A percentile compares a stretch with the other conserved stretches of the same genome.
These are phyloP conservation scores for Apistogramma diplotaenia DNA, from an alignment of 2,113 vertebrate species.

Conservation along the genomic window DNA sequence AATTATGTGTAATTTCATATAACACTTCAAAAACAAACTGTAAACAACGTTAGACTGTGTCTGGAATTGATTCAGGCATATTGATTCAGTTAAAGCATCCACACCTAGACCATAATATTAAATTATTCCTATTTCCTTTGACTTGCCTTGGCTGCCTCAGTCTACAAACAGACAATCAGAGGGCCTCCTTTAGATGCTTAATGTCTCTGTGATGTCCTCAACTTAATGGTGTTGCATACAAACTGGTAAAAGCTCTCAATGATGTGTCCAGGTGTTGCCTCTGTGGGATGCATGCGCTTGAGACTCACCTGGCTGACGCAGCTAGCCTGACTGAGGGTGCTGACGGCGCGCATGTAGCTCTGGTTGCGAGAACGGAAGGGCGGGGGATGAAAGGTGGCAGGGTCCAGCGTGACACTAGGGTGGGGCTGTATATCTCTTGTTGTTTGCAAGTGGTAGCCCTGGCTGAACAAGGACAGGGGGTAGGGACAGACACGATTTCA, in stretches of 20 bases:
- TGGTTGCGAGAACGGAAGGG: slow-evolving; percentile 99
- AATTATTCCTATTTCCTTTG: neutral
- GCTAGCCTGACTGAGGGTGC: slow-evolving; percentile 99
- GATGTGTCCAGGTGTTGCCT: slow-evolving; percentile 7
- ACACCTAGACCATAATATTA: neutral
- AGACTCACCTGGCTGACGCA: slow-evolving; percentile 97
- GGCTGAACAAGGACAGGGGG: slow-evolving; percentile 78
- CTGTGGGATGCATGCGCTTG: slow-evolving; percentile 17
- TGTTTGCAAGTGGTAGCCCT: slow-evolving; percentile 95
- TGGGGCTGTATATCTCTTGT: slow-evolving; percentile 86
- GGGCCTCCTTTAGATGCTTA: slow-evolving; percentile 1
- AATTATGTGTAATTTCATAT: neutral
- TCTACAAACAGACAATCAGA: slow-evolving; percentile 8
- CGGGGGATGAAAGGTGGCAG: slow-evolving; percentile 90
- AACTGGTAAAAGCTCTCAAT: neutral
- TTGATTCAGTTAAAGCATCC: neutral
- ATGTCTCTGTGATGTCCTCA: neutral
- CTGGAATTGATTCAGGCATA: neutral
- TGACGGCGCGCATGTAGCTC: slow-evolving; percentile 99
- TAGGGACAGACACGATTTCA: slow-evolving; percentile 31
- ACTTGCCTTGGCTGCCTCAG: neutral
- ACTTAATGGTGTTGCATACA: neutral
- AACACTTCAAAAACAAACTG: neutral
- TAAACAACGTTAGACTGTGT: neutral
- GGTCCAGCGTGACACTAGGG: slow-evolving; percentile 90